These are phyloP conservation scores for Crossocerus cetratus DNA, from an alignment of 2,888 invertebrate genomes.

Conservation along the genomic window DNA sequence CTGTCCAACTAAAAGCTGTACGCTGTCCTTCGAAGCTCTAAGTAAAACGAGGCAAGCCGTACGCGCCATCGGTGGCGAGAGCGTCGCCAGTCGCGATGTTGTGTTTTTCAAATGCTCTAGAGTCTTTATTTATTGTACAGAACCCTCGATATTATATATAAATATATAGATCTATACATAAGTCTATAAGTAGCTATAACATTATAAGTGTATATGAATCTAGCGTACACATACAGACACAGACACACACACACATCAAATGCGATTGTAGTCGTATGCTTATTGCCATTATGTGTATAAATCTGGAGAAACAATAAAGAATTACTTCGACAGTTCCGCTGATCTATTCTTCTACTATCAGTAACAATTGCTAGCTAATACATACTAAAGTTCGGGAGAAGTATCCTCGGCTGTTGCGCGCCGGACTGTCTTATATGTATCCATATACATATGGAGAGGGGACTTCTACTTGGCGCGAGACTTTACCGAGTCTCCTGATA, in stretches of 20 bases:
- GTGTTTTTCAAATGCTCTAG: slow-evolving; percentile 63
- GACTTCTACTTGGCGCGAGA: too few species aligned
- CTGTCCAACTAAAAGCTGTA: too few species aligned
- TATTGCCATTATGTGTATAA: slow-evolving; percentile 63
- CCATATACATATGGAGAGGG: too few species aligned
- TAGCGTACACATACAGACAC: too few species aligned
- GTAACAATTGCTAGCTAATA: too few species aligned
- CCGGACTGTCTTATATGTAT: too few species aligned
- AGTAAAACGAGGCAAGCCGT: slow-evolving; percentile 51
- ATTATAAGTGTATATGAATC: too few species aligned
- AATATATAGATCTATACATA: slow-evolving; percentile 37
- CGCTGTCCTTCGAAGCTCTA: not conserved
- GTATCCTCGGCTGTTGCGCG: too few species aligned
- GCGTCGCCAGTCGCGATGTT: slow-evolving; percentile 56
- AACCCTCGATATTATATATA: slow-evolving; percentile 59
- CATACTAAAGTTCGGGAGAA: too few species aligned
- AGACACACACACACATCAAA: slow-evolving; percentile 2
- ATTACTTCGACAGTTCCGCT: slow-evolving; percentile 53
- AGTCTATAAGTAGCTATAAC: slow-evolving; percentile 51
- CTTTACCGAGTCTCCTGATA: too few species aligned
- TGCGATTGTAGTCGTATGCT: slow-evolving; percentile 64
- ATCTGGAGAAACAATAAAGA: slow-evolving; percentile 60
- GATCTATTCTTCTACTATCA: not conserved
- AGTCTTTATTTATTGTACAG: slow-evolving; percentile 71
- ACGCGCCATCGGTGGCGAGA: slow-evolving; percentile 46